A percentile compares a stretch with the other conserved stretches of the same genome.
phyloP scores from a whole-genome alignment of 2,113 vertebrate genomes.

The Rhinoderma darwinii region DNA sequence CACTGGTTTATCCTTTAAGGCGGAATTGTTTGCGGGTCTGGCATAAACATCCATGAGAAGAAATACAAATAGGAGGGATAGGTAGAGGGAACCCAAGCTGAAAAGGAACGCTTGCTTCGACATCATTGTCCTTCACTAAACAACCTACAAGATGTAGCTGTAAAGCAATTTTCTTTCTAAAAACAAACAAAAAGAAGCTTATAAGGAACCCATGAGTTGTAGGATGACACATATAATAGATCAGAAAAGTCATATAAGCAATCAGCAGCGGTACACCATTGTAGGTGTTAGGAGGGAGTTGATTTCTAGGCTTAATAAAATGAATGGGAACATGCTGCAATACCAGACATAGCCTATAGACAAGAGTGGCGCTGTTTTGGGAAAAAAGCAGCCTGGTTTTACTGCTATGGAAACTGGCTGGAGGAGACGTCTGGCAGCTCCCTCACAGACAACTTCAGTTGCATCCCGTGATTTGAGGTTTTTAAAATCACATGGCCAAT shows the following conservation, averaged over 20 bases:
- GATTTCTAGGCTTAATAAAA: background rate
- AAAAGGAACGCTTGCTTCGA: conserved; percentile 67
- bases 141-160: no score
- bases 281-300: no score
- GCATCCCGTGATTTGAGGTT: background rate
- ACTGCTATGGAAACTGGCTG: no score
- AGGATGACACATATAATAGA: no score
- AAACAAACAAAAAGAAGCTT: background rate
- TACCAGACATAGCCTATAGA: background rate
- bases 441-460: no score
- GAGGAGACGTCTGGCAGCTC: no score
- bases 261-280: background rate
- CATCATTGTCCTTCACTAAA: conserved; percentile 68
- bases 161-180: background rate
- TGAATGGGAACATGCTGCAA: background rate
- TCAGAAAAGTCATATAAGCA: background rate
- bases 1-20: conserved; percentile 75
- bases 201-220: background rate
- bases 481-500: background rate
- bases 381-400: background rate
- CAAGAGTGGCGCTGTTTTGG: background rate
- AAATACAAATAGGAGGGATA: conserved; percentile 74
- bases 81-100: conserved; percentile 67
- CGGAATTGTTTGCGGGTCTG: conserved; percentile 88
- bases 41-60: conserved; percentile 74